Evolutionary conservation across 2,888 invertebrate species (phyloP), one percentile per base, ranked within the genome.

Genomic region (Eupithecia vulgata): DNA sequence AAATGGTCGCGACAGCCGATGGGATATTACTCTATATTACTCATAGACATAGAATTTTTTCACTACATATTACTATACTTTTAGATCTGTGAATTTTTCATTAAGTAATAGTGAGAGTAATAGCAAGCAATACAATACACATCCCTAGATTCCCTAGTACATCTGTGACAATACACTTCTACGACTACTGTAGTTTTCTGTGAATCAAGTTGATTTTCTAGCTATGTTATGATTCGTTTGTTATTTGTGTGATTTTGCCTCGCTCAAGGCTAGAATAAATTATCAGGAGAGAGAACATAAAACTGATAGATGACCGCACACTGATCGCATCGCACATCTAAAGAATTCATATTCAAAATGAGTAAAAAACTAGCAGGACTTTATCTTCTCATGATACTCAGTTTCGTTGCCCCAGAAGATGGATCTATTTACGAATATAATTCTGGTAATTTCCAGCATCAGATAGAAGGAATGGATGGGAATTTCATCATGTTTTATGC

Each of bases 401-500:
- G 96, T 95, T 91, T 96, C 95, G 94, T 96, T 95, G 87, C 96
- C 94, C 90, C 96, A 92, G 91, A 96, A 95, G 92, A 96, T 95
- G 91, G 95, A 93, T 66, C 95, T 91, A 80, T 95, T 86, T 91
- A 90, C 73, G 90, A 93, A 80, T 96, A 96, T 70, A 95, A 95
- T 73, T 95, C 90, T 21, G 95, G 95, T 73, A 96, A 95, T 83
- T 97, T 97, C 84, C 94, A 95, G 59, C 90, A 93, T 70, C 95
- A 96, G 89, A 91, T 95, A 84, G 94, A 95, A 78, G 95, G 95
- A 84, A 95, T 91, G 89, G 92, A 95, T 85, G 96, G 97, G 81
- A 96, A 96, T 88, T 97, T 97, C 87, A 95, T 97, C 1, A 96
- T 97, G 95, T 97, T 97, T 88, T 97, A 95, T 90, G 97, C 97